Evolutionary conservation across 1,140 invertebrate species (phyloP).

Genomic region (Sycophila sp.): DNA sequence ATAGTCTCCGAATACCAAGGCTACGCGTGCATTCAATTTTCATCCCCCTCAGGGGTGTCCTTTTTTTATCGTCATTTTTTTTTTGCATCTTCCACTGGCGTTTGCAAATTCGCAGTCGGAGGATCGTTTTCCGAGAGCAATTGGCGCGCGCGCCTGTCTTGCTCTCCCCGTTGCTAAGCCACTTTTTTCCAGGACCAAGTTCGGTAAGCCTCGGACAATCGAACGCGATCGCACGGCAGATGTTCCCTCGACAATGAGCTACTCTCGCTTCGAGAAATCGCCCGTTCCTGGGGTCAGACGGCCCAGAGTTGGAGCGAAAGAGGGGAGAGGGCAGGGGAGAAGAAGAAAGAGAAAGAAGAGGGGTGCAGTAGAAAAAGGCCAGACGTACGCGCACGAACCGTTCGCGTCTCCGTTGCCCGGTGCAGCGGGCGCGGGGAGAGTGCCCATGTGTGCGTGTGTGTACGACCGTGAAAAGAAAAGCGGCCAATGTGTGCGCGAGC

Average conservation of each 20-base stretch:
- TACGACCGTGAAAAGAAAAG: slow-evolving; percentile 29
- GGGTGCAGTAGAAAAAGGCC: slow-evolving; percentile 31
- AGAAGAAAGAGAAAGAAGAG: slow-evolving; percentile 43
- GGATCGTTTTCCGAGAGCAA: slow-evolving; percentile 30
- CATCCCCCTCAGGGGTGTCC: no score
- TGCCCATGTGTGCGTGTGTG: no score
- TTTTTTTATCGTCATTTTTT: neutral
- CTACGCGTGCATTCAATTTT: no score
- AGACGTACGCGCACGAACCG: slow-evolving; percentile 7
- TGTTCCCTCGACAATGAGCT: slow-evolving; percentile 63
- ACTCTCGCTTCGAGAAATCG: slow-evolving; percentile 29
- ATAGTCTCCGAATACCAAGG: no score
- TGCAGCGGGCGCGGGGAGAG: slow-evolving; percentile 6
- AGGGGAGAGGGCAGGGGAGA: slow-evolving; percentile 21
- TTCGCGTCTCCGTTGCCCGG: neutral
- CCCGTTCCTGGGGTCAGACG: slow-evolving; percentile 1
- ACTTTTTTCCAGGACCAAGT: slow-evolving; percentile 56
- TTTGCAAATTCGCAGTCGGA: neutral
- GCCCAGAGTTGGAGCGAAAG: slow-evolving; percentile 34
- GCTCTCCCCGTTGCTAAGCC: slow-evolving; percentile 44
- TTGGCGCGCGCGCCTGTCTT: slow-evolving; percentile 3
- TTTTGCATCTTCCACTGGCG: no score
- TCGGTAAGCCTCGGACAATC: slow-evolving; percentile 62
- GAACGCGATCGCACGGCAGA: slow-evolving; percentile 62
- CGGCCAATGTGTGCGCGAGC: neutral